Evolutionary conservation across 2,113 vertebrate species (phyloP).

Genomic region (Polypterus senegalus): DNA sequence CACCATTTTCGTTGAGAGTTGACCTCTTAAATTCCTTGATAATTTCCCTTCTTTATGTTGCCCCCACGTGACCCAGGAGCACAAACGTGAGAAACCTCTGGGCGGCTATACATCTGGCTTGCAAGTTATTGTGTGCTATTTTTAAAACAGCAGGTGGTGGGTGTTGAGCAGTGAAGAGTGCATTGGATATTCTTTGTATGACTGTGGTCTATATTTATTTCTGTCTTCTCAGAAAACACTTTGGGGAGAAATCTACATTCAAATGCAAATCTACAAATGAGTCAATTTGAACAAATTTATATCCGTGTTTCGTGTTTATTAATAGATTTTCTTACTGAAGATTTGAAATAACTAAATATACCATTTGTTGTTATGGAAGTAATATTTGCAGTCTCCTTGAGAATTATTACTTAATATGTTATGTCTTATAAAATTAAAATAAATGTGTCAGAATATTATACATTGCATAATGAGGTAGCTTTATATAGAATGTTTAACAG

Average conservation of each 20-base stretch:
- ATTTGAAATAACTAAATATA: too few relatives aligned
- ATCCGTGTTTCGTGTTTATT: too few relatives aligned
- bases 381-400: too few relatives aligned
- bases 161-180: constrained; percentile 32
- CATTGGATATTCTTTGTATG: constrained; percentile 38
- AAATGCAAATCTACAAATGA: neutral
- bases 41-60: constrained; percentile 67
- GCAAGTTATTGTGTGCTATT: constrained; percentile 48
- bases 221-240: constrained; percentile 48
- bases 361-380: too few relatives aligned
- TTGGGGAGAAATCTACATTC: constrained; percentile 48
- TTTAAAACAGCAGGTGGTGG: constrained; percentile 62
- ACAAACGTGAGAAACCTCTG: constrained; percentile 69
- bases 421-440: too few relatives aligned
- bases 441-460: too few relatives aligned
- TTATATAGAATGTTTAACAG: too few relatives aligned
- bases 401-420: too few relatives aligned
- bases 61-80: constrained; percentile 59
- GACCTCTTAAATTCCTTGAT: constrained; percentile 70
- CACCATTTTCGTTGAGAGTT: constrained; percentile 56
- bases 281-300: too few relatives aligned
- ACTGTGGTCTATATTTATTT: constrained; percentile 44
- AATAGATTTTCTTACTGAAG: too few relatives aligned
- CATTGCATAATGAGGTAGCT: too few relatives aligned
- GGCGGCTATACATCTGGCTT: constrained; percentile 68